Percentiles rank a stretch among this genome's conserved stretches.
Conservation (phyloP, 2,888 invertebrate genomes). For the Drosophila villosipedis region DNA sequence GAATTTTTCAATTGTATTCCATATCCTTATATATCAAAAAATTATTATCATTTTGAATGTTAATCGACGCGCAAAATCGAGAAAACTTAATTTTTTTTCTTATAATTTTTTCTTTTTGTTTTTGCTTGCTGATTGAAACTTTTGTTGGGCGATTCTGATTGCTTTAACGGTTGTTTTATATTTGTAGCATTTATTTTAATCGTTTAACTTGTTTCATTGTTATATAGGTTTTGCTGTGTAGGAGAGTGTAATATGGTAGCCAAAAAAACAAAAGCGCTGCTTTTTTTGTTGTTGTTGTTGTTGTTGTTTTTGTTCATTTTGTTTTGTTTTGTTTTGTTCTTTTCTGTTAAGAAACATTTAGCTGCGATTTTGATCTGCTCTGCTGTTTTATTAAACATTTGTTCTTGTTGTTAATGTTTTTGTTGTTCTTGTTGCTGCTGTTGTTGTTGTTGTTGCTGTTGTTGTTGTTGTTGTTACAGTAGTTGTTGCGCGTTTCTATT, state of each 20-base stretch:
- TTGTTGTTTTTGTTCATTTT: constrained; percentile 1
- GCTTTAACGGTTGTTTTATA: constrained; percentile 41
- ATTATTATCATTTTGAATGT: constrained; percentile 79
- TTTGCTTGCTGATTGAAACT: constrained; percentile 30
- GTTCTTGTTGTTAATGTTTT: constrained; percentile 24
- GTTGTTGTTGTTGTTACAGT: constrained; percentile 23
- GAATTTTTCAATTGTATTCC: constrained; percentile 35
- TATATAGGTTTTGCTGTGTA: constrained; percentile 22
- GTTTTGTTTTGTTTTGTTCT: background rate
- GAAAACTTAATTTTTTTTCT: constrained; percentile 24
- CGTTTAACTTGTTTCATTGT: constrained; percentile 3
- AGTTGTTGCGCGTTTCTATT: constrained; percentile 45
- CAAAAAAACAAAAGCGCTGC: constrained; percentile 48
- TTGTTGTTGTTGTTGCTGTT: constrained; percentile 35
- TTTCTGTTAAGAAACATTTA: constrained; percentile 32
- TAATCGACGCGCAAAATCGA: constrained; percentile 72
- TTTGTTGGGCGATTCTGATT: constrained; percentile 48
- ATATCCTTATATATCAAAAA: constrained; percentile 69
- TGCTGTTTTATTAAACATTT: constrained; percentile 33
- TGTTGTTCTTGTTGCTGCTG: constrained; percentile 21
- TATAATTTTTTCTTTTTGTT: background rate
- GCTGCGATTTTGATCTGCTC: constrained; percentile 37
- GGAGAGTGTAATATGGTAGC: constrained; percentile 43
- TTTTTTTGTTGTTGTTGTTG: background rate
- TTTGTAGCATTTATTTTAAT: constrained; percentile 4